Percentiles rank a stretch among this genome's conserved stretches.
Evolutionary conservation across 2,113 vertebrate species (phyloP).

Genomic region (Oreotrochilus melanogaster): DNA sequence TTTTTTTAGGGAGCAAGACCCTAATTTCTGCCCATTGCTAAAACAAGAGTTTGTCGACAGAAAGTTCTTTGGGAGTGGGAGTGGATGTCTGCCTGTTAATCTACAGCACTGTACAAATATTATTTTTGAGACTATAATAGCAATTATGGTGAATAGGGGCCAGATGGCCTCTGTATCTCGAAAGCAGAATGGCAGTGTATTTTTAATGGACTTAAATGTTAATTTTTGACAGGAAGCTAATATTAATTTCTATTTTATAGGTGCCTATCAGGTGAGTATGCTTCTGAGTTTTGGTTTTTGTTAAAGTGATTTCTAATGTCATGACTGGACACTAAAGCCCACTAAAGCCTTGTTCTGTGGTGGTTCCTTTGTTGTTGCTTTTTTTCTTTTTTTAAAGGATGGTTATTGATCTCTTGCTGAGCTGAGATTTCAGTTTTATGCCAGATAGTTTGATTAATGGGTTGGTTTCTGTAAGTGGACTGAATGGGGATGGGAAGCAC

Average conservation of each 20-base stretch:
- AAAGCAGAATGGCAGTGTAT: constrained; percentile 71
- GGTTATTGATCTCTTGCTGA: constrained; percentile 98
- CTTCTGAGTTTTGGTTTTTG: constrained; percentile 73
- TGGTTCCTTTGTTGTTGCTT: constrained; percentile 52
- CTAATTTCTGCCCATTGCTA: not conserved
- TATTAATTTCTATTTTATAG: constrained; percentile 68
- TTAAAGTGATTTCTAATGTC: constrained; percentile 78
- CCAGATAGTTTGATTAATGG: constrained; percentile 99
- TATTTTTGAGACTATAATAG: constrained; percentile 53
- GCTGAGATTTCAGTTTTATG: constrained; percentile 93
- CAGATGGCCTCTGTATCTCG: constrained; percentile 64
- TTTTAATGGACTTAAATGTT: constrained; percentile 75
- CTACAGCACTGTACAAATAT: constrained; percentile 59
- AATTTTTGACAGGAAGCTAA: constrained; percentile 74
- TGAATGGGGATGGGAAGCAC: constrained; percentile 96
- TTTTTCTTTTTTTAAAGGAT: constrained; percentile 78
- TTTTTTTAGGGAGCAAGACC: not conserved
- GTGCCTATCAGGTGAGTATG: constrained; percentile 65
- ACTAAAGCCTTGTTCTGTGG: constrained; percentile 74
- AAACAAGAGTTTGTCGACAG: not conserved
- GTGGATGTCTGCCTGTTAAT: constrained; percentile 25
- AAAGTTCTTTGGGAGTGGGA: constrained; percentile 20
- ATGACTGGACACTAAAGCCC: constrained; percentile 74
- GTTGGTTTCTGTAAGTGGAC: constrained; percentile 96
- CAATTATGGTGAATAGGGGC: constrained; percentile 71